Evolutionary conservation across 2,113 vertebrate species (phyloP), one percentile per base, ranked within the genome.

Genomic region (Callospermophilus lateralis): DNA sequence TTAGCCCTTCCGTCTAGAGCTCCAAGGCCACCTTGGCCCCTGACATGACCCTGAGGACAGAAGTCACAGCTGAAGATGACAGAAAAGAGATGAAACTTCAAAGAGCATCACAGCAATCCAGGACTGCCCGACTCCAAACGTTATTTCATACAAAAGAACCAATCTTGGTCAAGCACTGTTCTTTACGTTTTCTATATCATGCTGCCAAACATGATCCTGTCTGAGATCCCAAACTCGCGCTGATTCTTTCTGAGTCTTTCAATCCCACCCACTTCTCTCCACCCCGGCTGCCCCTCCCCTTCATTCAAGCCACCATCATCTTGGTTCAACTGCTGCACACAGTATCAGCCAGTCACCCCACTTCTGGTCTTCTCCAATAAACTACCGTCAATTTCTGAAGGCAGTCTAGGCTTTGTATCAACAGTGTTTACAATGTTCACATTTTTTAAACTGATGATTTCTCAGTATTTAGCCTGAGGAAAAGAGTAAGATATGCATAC

Each of bases 401-500:
- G 3, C 17, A 53, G 48, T 32, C 53, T 84, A n/a, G 53, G 19
- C n/a, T 67, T 90, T 26, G 16, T 4, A 53, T 34, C 20, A 39
- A 79, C 2, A 48, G 28, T 28, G 17, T 45, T 73, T 37, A 93
- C 95, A 95, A 61, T 20, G 9, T 65, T 80, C 24, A 48, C 48
- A 61, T 73, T 77, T 73, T 78, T 97, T 79, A 87, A 93, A 37
- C 45, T 61, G 76, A 42, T 67, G 79, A 79, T 92, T 55, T 76
- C 51, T 95, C 37, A 86, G 65, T 89, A 90, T 77, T 92, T 77
- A 90, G 78, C 30, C 63, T 72, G 19, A 39, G 51, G 9, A 89
- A 89, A 92, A 72, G 2, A 86, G 26, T 84, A 72, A 80, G 51
- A 37, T 37, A 45, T 30, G 12, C 24, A 58, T 84, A 84, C 20